Evolutionary conservation across 1,140 invertebrate genomes (phyloP).

Genomic region (Drosophila pectinifera): DNA sequence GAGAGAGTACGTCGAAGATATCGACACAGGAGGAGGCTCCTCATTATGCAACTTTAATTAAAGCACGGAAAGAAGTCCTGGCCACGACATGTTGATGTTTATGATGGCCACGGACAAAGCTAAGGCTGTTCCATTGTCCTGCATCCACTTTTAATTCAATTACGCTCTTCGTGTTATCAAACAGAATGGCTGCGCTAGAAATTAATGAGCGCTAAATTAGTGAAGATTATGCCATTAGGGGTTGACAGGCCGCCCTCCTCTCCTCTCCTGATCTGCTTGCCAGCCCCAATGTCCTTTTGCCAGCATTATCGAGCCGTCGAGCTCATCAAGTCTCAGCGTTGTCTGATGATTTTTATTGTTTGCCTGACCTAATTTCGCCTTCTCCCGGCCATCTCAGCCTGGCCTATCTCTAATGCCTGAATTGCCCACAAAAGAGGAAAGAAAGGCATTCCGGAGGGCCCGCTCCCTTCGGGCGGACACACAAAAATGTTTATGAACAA

Average conservation of each 20-base stretch:
- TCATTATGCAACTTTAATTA: slow-evolving; percentile 75
- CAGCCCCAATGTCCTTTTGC: slow-evolving; percentile 30
- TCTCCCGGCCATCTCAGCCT: slow-evolving; percentile 27
- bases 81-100: slow-evolving; percentile 66
- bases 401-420: slow-evolving; percentile 51
- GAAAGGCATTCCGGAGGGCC: slow-evolving; percentile 44
- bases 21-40: slow-evolving; percentile 11
- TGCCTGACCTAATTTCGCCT: slow-evolving; percentile 75
- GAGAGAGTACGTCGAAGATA: slow-evolving; percentile 46
- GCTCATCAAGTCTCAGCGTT: slow-evolving; percentile 71
- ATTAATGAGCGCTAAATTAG: slow-evolving; percentile 84
- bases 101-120: slow-evolving; percentile 26
- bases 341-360: slow-evolving; percentile 82
- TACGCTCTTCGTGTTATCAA: slow-evolving; percentile 68
- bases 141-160: slow-evolving; percentile 82
- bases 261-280: neutral
- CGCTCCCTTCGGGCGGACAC: slow-evolving; percentile 30
- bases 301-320: slow-evolving; percentile 41
- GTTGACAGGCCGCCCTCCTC: slow-evolving; percentile 23
- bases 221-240: slow-evolving; percentile 82
- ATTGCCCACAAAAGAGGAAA: slow-evolving; percentile 55
- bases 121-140: too few species aligned
- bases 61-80: slow-evolving; percentile 27
- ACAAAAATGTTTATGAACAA: slow-evolving; percentile 71
- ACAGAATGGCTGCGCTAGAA: slow-evolving; percentile 60